Evolutionary conservation across 2,113 vertebrate genomes (phyloP).

Genomic region (Sardina pilchardus): DNA sequence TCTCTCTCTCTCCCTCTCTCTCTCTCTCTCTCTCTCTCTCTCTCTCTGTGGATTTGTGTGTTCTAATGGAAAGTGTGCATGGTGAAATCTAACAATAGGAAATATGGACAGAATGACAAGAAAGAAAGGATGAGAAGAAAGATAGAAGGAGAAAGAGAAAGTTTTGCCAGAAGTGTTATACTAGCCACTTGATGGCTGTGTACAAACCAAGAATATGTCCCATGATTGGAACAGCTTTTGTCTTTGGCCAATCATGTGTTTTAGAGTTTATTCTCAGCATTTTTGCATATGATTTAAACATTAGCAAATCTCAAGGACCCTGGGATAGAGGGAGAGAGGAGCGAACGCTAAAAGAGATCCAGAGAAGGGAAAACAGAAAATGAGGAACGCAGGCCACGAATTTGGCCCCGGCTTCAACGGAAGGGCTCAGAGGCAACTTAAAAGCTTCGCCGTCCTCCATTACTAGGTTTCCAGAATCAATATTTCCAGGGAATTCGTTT

Average conservation of each 20-base stretch:
- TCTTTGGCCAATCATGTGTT: neutral
- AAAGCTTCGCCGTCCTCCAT: neutral
- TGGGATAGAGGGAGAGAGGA: slow-evolving; percentile 19
- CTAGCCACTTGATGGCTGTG: neutral
- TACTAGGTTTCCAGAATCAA: neutral
- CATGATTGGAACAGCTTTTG: slow-evolving; percentile 2
- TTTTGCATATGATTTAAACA: neutral
- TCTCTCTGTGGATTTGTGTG: neutral
- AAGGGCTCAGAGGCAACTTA: neutral
- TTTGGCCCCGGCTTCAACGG: neutral
- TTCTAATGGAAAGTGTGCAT: neutral
- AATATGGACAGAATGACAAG: neutral
- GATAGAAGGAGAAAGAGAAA: neutral
- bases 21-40: too few relatives aligned
- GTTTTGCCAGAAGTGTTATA: neutral
- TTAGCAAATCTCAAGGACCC: neutral
- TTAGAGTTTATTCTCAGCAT: neutral
- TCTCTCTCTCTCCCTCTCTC: too few relatives aligned
- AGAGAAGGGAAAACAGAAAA: neutral
- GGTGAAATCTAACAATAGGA: neutral
- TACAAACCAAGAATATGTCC: neutral
- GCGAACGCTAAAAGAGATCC: neutral
- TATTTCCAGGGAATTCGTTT: neutral
- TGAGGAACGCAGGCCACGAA: neutral
- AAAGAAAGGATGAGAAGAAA: neutral